Percentiles rank a stretch among this genome's conserved stretches.
These are phyloP conservation scores for Festucalex cinctus DNA, from an alignment of 2,113 vertebrate species.

Conservation along the genomic window DNA sequence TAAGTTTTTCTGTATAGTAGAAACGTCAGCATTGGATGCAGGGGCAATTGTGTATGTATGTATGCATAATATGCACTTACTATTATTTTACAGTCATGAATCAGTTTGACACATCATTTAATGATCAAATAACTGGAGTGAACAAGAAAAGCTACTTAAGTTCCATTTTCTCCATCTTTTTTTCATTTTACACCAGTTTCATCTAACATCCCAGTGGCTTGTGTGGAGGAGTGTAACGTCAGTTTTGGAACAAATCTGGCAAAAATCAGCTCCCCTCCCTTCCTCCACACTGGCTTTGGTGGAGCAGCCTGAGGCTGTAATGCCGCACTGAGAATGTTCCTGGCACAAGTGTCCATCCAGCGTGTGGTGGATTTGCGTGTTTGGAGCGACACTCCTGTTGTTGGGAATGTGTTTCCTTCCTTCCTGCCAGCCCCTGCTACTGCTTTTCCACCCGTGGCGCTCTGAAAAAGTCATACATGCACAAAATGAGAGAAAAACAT, in stretches of 20 bases:
- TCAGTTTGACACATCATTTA: too few species aligned
- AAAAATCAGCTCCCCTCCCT: not conserved
- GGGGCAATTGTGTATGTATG: too few species aligned
- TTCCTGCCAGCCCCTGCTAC: slow-evolving; percentile 2
- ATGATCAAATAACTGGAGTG: too few species aligned
- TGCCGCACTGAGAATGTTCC: not conserved
- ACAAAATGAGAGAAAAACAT: slow-evolving; percentile 2
- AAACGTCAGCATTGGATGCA: too few species aligned
- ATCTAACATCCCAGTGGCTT: not conserved
- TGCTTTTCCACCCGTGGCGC: not conserved
- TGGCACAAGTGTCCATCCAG: not conserved
- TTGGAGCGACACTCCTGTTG: slow-evolving; percentile 7
- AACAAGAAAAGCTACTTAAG: too few species aligned
- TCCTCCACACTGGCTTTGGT: not conserved
- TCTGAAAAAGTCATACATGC: not conserved
- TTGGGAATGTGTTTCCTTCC: slow-evolving; percentile 14
- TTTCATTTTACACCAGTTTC: not conserved
- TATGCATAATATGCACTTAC: too few species aligned
- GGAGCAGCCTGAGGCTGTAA: not conserved
- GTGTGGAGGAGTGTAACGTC: not conserved
- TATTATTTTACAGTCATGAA: too few species aligned
- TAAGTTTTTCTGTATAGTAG: too few species aligned
- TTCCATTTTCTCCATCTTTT: too few species aligned
- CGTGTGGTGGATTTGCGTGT: slow-evolving; percentile 2
- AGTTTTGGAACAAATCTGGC: not conserved